Percentiles rank a stretch among this genome's conserved stretches.
phyloP scores from a whole-genome alignment of 2,113 vertebrate genomes.

The Anoura caudifer region DNA sequence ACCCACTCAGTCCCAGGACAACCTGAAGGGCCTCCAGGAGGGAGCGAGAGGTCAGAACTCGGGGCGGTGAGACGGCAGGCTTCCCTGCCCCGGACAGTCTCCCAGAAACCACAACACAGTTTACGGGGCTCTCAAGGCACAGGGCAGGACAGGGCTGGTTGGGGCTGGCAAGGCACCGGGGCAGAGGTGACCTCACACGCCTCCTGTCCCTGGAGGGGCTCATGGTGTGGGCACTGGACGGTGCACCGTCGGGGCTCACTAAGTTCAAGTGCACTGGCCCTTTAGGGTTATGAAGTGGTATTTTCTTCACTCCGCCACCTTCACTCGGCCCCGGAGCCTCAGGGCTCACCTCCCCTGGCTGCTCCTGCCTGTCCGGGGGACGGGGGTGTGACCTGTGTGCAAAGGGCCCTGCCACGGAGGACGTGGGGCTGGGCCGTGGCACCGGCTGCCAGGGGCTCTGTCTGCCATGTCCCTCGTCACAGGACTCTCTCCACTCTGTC shows the following conservation, averaged over 20 bases:
- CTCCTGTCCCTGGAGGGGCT: neutral
- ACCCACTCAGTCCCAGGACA: neutral
- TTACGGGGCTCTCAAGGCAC: neutral
- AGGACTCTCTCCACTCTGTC: too few relatives aligned
- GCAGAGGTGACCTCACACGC: neutral
- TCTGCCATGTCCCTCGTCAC: too few relatives aligned
- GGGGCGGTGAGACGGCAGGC: neutral
- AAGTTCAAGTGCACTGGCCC: neutral
- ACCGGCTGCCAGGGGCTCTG: too few relatives aligned
- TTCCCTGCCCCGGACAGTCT: neutral
- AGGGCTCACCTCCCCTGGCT: too few relatives aligned
- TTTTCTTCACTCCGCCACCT: too few relatives aligned
- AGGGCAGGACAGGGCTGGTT: neutral
- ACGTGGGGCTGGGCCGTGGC: too few relatives aligned
- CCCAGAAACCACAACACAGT: neutral
- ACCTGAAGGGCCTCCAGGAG: neutral
- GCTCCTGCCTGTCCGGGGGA: too few relatives aligned
- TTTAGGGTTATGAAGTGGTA: too few relatives aligned
- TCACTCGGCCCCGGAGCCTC: too few relatives aligned
- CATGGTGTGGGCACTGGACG: accelerated
- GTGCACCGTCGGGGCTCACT: accelerated
- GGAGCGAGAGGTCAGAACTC: neutral
- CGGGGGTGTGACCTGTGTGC: too few relatives aligned
- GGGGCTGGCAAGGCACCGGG: neutral
- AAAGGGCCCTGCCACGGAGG: neutral